Base-by-base conservation (phyloP, 2,113 vertebrate genomes). In the Scolopax mira region DNA sequence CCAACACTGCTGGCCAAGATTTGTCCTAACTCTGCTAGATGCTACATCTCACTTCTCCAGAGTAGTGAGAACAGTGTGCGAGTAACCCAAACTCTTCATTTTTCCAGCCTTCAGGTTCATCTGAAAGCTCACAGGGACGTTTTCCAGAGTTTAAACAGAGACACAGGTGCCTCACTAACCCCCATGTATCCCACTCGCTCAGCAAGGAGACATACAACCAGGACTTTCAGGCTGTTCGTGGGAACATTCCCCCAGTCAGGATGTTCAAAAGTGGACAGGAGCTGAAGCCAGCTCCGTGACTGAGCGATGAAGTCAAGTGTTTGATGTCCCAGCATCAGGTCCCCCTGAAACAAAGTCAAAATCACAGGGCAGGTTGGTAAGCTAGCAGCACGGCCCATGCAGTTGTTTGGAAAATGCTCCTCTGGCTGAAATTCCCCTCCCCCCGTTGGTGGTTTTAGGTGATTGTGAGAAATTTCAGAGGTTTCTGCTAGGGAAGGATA, bases 181-280 rank as follows among this genome's bases (percentile, higher is more conserved):
- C 44, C 57, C 27, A 4, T 37, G 33, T 41, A 55, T 51, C 39
- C 31, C 39, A 17, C 1, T 2, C 0, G 0, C 69, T 87, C 1
- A 67, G 4, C 61, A 65, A 52, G 31, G 62, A 75, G 13, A 65
- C 35, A 37, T 0, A 0, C 58, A 73, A 46, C 23, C 55, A 54
- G 55, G 72, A 57, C n/a, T 88, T 86, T 4, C 24, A 69, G 74
- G 57, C 70, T 82, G 70, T 44, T 75, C 8, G 2, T 51, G 84
- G 73, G 73, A 52, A 61, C 11, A 1, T 65, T 89, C 22, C 61
- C 17, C 44, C 74, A 66, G 65, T 48, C 44, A 51, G n/a, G 33
- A 27, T 33, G 22, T 72, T 72, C 0, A 0, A 18, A 85, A 49
- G 13, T 1, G 11, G 70, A 30, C 1, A 4, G 0, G 3, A 79